phyloP scores from a whole-genome alignment of 30 jellyfish, hydroid and myxozoan genomes.

The Aurelia aurita complex sp. Pacific region DNA sequence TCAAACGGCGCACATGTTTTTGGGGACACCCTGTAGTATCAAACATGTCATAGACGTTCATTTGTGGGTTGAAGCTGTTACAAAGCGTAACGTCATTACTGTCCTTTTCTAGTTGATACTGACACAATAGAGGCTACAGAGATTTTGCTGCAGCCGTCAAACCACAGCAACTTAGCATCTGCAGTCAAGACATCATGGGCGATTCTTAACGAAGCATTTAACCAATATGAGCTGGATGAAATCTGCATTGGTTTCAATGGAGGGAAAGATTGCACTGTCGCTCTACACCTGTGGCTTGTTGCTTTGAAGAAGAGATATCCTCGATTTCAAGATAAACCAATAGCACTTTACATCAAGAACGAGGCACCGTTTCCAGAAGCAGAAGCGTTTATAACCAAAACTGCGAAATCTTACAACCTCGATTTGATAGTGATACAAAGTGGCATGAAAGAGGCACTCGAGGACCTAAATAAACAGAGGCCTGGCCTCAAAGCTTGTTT shows the following conservation, averaged over 20 bases:
- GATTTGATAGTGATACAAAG: slow-evolving; percentile 76
- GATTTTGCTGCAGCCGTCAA: slow-evolving; percentile 26
- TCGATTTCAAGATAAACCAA: slow-evolving; percentile 47
- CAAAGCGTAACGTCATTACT: not conserved
- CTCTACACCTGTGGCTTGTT: slow-evolving; percentile 81
- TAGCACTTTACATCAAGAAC: slow-evolving; percentile 70
- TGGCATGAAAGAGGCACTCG: slow-evolving; percentile 84
- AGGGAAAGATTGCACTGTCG: slow-evolving; percentile 98
- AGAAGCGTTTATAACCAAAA: slow-evolving; percentile 69
- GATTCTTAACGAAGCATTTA: slow-evolving; percentile 68
- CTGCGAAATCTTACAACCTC: slow-evolving; percentile 54
- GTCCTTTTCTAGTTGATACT: slow-evolving; percentile 17
- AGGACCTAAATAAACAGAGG: slow-evolving; percentile 36
- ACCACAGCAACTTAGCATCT: slow-evolving; percentile 67
- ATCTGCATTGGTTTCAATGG: slow-evolving; percentile 97
- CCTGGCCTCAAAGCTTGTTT: slow-evolving; percentile 88
- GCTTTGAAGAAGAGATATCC: slow-evolving; percentile 73
- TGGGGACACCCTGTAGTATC: too few species aligned
- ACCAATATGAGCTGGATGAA: slow-evolving; percentile 69
- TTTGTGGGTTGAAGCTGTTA: too few species aligned
- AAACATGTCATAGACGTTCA: too few species aligned
- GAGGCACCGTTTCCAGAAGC: slow-evolving; percentile 91
- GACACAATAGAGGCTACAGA: slow-evolving; percentile 48
- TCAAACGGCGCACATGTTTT: too few species aligned
- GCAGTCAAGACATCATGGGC: slow-evolving; percentile 94